Evolutionary conservation across 2,113 vertebrate genomes (phyloP), one percentile per base, ranked within the genome.

Genomic region (Paracanthobrama guichenoti): DNA sequence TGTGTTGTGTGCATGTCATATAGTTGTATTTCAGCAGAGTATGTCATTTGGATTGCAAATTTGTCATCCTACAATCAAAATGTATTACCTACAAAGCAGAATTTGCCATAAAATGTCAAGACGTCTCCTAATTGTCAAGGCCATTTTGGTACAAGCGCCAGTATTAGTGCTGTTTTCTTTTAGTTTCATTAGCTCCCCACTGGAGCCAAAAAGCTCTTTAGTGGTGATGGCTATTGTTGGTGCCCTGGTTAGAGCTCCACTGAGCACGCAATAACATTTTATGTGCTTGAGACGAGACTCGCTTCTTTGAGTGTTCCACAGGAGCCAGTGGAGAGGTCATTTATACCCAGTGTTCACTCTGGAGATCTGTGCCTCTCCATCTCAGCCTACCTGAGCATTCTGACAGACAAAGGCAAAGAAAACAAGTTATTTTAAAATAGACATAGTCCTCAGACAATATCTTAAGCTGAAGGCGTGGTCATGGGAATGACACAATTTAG

Each of bases 211-310:
- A 86, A 89, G 39, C 82, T 88, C 85, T 88, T 88, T 71, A 88
- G 66, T 59, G 60, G 42, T 86, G 67, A 84, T 28, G 72, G 66
- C 85, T 86, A 86, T 86, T 88, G 85, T 88, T 77, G 66, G 78
- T 86, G 66, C 79, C 75, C 53, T 79, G 83, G 89, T 88, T 81
- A 88, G 74, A 86, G 86, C 74, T 83, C 76, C 73, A 84, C 77
- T 86, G 66, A 88, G 90, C 79, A n/a, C 79, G 76, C 88, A 89
- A 87, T 92, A 93, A 92, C 93, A 92, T 93, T 91, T 91, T 88
- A 91, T 89, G 89, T 93, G 89, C 93, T 93, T 48, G 86, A 94
- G 92, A 94, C 93, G 87, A 93, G 92, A 92, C 91, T 90, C 90
- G 90, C 90, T 90, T 93, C 89, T 91, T 90, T 93, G 92, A 93